These are phyloP conservation scores for Grapholita molesta DNA, from an alignment of 1,140 invertebrate genomes.

Conservation along the genomic window DNA sequence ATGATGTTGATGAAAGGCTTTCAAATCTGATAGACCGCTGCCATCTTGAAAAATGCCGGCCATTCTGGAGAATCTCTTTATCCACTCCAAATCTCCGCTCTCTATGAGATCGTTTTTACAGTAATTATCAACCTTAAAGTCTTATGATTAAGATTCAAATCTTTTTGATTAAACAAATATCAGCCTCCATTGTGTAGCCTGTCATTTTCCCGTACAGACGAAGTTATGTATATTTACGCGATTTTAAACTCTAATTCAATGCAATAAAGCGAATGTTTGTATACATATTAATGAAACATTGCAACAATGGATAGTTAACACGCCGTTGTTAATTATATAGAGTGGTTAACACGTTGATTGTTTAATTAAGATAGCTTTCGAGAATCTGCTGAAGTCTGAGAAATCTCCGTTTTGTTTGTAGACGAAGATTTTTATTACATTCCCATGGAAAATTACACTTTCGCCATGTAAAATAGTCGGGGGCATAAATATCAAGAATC, in stretches of 20 bases:
- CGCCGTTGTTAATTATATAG: background rate
- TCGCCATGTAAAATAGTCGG: no score
- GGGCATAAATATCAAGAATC: no score
- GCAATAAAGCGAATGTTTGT: background rate
- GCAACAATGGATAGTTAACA: background rate
- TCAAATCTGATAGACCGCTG: no score
- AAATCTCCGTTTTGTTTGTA: background rate
- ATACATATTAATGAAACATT: background rate
- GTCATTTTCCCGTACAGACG: background rate
- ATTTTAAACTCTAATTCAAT: background rate
- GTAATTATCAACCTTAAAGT: background rate
- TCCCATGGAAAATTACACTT: background rate
- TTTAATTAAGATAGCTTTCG: background rate
- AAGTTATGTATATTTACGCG: background rate
- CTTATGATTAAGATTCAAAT: background rate
- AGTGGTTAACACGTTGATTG: background rate
- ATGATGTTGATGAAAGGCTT: background rate
- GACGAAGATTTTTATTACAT: no score
- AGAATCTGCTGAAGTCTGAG: no score
- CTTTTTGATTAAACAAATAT: background rate
- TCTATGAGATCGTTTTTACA: background rate
- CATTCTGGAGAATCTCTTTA: background rate
- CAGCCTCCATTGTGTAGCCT: background rate
- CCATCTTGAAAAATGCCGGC: background rate
- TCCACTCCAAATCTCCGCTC: background rate